Evolutionary conservation across 2,797 vertebrate species (phyloP), one percentile per base, ranked within the genome.

Genomic region (Schizopygopsis pylzovi): DNA sequence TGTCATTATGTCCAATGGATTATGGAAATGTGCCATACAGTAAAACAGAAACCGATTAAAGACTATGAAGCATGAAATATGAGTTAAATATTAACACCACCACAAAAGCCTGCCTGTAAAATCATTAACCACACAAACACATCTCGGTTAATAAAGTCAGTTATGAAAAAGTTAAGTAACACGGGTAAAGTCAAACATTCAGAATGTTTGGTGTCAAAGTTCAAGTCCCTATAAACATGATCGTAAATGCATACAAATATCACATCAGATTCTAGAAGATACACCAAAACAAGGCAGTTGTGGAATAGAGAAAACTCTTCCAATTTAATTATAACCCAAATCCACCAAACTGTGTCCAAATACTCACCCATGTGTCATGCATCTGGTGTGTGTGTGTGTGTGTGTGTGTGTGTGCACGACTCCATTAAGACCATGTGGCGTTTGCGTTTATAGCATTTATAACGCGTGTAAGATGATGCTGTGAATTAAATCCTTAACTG

Each of bases 241-340:
- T 49, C 54, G n/a, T 1, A 0, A 77, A 71, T 49, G 77, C 63
- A 81, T 15, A 20, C 15, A 41, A 68, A 73, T 37, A 79, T 45
- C 9, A 6, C 11, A 59, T 20, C 22, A 22, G 67, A 61, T 70
- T 77, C 43, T 68, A 77, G 61, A 73, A 63, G 12, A 9, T 4
- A 43, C 56, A 61, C 16, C 9, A 25, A 65, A 73, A 71, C 33
- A 10, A 67, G 56, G 25, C 20, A 54, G 65, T 87, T 87, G 85
- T 45, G 37, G 3, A 86, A 80, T 67, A 39, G 85, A 76, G 77
- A 52, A 37, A 79, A 52, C 49, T 72, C 43, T 59, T 72, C 39
- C 52, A 33, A 20, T 59, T 88, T 85, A 87, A 88, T 88, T 87
- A 82, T 43, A 87, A 56, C 78, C 54, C 47, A 87, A 82, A 88